Base-by-base conservation (phyloP, 2,113 vertebrate species). In the Grus americana region DNA sequence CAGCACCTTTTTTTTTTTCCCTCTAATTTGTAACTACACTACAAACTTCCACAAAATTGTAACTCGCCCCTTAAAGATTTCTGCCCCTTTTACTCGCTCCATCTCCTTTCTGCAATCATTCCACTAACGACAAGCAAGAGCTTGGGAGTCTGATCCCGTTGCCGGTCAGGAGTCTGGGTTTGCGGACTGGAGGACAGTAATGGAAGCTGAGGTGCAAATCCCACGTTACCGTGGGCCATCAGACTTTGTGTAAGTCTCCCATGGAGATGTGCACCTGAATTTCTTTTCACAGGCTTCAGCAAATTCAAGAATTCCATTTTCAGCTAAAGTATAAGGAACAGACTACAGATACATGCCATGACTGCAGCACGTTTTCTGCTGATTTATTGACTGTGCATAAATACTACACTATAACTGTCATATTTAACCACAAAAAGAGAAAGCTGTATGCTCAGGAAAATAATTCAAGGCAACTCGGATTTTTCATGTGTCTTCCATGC, bases 361-460 rank as follows among this genome's bases (percentile, higher is more conserved):
- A 87, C 58, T 93, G 86, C 91, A 92, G 92, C 95, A 79, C 2
- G 5, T 82, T 96, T 93, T 87, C 78, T 92, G 81, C 62, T 90
- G 94, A 95, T 96, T 94, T 97, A 96, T 95, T 87, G 94, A 75
- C 89, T 79, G 62, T 91, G 89, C 95, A 90, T 95, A 93, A 91
- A 94, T 86, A 87, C 67, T 49, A 32, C 63, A 47, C 83, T 85
- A 29, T 91, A 94, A 88, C 86, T 92, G 81, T 96, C 89, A 85
- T 73, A 92, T 90, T 95, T 91, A 93, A 87, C 94, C 83, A 86
- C 73, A 88, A 72, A 88, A 84, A 95, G 75, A 66, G 78, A 92
- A 92, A 95, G 70, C 91, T 92, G 23, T 70, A 27, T 50, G 78
- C 86, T 79, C 54, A 82, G 91, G 87, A 70, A 96, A 86, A 85